Evolutionary conservation across 2,797 vertebrate species (phyloP).

Genomic region (Hypotaenidia philippensis): DNA sequence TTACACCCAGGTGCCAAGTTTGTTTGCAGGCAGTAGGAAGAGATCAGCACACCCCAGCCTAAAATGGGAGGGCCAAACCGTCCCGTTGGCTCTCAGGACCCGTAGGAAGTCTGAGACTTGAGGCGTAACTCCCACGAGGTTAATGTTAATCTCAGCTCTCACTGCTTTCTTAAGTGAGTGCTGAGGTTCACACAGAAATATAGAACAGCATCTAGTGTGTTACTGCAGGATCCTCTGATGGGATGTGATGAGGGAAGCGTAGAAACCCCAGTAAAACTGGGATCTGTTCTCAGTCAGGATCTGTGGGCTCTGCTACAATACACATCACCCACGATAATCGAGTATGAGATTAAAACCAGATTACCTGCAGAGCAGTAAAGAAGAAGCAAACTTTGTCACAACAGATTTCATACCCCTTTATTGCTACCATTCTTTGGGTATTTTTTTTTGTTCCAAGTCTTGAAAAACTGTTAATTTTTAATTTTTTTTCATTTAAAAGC

Average conservation of each 20-base stretch:
- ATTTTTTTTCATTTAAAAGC: background rate
- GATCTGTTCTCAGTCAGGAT: background rate
- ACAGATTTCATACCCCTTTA: background rate
- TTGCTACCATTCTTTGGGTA: fast-evolving
- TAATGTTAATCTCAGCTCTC: background rate
- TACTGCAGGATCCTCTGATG: background rate
- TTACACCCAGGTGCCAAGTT: background rate
- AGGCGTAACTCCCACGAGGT: background rate
- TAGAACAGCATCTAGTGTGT: background rate
- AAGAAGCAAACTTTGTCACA: background rate
- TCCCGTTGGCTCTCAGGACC: background rate
- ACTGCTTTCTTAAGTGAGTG: background rate
- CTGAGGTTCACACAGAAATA: background rate
- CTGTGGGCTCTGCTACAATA: background rate
- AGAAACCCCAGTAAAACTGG: background rate
- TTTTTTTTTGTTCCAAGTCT: background rate
- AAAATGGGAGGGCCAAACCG: fast-evolving
- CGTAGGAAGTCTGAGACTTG: background rate
- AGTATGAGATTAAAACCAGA: background rate
- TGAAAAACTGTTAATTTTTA: background rate
- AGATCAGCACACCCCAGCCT: background rate
- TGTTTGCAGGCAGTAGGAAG: background rate
- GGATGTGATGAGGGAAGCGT: background rate
- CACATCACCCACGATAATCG: background rate
- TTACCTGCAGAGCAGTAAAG: background rate